Evolutionary conservation across 2,113 vertebrate species (phyloP).

Genomic region (Archilochus colubris): DNA sequence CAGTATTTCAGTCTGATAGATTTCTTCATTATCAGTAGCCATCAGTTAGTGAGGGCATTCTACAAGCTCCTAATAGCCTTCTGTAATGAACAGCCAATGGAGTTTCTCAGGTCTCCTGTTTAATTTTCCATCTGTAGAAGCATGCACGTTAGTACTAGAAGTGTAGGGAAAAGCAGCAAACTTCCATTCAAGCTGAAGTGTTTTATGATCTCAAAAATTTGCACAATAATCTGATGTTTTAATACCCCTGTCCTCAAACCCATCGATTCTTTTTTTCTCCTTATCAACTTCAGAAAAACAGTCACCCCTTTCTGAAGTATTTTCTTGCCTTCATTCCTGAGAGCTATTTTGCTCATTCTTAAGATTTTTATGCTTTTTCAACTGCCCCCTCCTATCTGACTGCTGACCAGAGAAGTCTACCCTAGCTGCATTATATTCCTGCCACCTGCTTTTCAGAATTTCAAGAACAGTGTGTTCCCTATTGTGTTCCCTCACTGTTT

Average conservation of each 20-base stretch:
- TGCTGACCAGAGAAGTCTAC: neutral
- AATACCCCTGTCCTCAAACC: neutral
- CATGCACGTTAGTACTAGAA: neutral
- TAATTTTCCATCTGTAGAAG: neutral
- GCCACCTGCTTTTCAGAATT: neutral
- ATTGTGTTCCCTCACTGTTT: neutral
- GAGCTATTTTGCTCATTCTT: neutral
- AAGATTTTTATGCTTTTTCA: neutral
- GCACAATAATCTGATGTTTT: neutral
- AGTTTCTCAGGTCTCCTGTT: neutral
- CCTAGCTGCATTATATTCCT: neutral
- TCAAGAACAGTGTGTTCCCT: neutral
- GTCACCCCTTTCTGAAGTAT: neutral
- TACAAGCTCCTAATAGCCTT: neutral
- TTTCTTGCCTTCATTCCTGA: neutral
- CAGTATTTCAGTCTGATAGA: neutral
- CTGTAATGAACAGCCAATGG: neutral
- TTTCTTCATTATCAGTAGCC: neutral
- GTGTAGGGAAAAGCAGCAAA: neutral
- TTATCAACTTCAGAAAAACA: neutral
- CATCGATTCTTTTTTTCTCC: neutral
- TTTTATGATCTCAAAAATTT: neutral
- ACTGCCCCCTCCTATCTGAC: neutral
- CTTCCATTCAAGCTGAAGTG: neutral
- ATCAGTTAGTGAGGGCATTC: neutral